Conservation (phyloP, 2,113 vertebrate species). For the Onychorhynchus coronatus region DNA sequence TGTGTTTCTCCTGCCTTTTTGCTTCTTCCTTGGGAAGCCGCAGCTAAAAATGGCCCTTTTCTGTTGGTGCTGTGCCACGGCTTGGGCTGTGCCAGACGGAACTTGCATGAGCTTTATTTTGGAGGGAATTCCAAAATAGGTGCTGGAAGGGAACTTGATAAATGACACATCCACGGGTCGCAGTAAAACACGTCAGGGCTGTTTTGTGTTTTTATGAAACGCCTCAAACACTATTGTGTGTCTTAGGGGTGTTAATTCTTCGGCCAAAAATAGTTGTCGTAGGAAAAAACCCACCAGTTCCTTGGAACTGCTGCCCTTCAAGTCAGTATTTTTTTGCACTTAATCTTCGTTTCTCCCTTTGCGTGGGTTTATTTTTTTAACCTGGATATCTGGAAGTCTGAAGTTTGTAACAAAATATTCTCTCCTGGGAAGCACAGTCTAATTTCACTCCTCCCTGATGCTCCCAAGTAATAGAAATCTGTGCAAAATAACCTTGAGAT, state of each 20-base stretch:
- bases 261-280: not conserved
- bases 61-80: not conserved
- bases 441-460: not conserved
- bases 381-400: not conserved
- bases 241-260: not conserved
- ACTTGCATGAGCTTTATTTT: fast-evolving
- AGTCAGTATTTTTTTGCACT: not conserved
- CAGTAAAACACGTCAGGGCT: not conserved
- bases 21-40: not conserved
- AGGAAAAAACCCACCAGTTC: not conserved
- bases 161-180: not conserved
- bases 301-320: not conserved
- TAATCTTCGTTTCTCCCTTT: not conserved
- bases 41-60: not conserved
- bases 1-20: not conserved
- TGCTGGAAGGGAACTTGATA: not conserved
- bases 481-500: not conserved
- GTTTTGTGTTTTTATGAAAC: not conserved
- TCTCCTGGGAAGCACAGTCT: fast-evolving
- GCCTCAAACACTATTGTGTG: not conserved
- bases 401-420: not conserved
- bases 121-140: not conserved
- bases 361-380: not conserved
- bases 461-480: not conserved
- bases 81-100: not conserved